Evolutionary conservation across 1,140 invertebrate species (phyloP).

Genomic region (Meloidogyne exigua): DNA sequence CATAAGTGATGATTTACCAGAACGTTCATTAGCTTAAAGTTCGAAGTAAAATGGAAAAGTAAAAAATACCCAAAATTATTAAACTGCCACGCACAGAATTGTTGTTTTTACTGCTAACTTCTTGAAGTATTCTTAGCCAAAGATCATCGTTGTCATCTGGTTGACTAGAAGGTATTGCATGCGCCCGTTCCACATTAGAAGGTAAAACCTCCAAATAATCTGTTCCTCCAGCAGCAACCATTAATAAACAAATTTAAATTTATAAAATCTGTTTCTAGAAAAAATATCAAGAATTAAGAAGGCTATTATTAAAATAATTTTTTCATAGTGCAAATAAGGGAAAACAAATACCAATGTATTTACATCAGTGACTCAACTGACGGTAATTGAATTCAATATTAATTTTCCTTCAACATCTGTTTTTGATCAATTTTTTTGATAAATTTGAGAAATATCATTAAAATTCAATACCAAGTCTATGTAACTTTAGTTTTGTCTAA

Average conservation of each 20-base stretch:
- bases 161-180: background rate
- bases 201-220: background rate
- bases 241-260: background rate
- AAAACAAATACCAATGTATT: too few species aligned
- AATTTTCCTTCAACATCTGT: too few species aligned
- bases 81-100: constrained; percentile 64
- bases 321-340: too few species aligned
- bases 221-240: background rate
- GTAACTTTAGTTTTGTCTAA: too few species aligned
- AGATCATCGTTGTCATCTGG: constrained; percentile 9
- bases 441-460: too few species aligned
- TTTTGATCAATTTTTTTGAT: too few species aligned
- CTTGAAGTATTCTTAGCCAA: constrained; percentile 45
- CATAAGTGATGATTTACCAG: constrained; percentile 93
- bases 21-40: constrained; percentile 80
- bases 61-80: constrained; percentile 67
- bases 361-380: too few species aligned
- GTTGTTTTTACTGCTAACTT: constrained; percentile 43
- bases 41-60: background rate
- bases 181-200: background rate
- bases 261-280: too few species aligned
- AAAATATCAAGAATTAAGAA: too few species aligned
- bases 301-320: too few species aligned
- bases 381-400: too few species aligned
- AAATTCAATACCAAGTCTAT: too few species aligned